phyloP scores from a whole-genome alignment of 2,113 vertebrate species.

The Boulengeromyrus knoepffleri region DNA sequence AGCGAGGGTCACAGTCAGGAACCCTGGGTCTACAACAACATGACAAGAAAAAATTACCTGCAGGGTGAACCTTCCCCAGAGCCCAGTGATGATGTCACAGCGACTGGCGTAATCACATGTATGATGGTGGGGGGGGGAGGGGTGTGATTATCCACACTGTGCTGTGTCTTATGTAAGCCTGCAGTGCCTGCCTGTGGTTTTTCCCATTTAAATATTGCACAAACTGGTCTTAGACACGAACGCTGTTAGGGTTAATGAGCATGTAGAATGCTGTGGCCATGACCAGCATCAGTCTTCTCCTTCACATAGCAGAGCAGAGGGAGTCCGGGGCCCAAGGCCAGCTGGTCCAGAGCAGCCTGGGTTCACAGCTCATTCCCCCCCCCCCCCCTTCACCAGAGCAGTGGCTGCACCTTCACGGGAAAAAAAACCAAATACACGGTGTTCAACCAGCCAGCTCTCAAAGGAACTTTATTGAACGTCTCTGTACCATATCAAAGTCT shows the following conservation, averaged over 20 bases:
- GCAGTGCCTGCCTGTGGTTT: background rate
- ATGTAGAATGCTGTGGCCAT: background rate
- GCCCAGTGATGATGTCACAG: background rate
- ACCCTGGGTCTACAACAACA: background rate
- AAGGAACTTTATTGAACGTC: conserved; percentile 17
- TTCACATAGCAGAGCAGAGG: background rate
- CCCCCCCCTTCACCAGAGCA: conserved; percentile 28
- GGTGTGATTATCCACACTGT: background rate
- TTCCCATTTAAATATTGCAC: background rate
- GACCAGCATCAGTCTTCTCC: background rate
- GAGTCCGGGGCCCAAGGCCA: background rate
- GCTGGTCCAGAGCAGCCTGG: background rate
- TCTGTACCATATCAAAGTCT: conserved; percentile 2
- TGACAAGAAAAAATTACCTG: background rate
- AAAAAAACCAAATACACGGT: conserved; percentile 19
- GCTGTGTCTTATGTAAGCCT: background rate
- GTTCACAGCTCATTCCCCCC: conserved; percentile 32
- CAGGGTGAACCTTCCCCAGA: background rate
- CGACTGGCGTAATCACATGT: background rate
- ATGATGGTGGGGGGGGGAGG: background rate
- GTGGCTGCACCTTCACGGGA: conserved; percentile 13
- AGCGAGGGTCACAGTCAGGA: background rate
- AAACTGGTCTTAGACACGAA: background rate
- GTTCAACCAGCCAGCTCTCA: conserved; percentile 23
- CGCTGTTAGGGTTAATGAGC: background rate